These are phyloP conservation scores for Zaprionus gabonicus DNA, from an alignment of 1,140 invertebrate species.

Conservation along the genomic window DNA sequence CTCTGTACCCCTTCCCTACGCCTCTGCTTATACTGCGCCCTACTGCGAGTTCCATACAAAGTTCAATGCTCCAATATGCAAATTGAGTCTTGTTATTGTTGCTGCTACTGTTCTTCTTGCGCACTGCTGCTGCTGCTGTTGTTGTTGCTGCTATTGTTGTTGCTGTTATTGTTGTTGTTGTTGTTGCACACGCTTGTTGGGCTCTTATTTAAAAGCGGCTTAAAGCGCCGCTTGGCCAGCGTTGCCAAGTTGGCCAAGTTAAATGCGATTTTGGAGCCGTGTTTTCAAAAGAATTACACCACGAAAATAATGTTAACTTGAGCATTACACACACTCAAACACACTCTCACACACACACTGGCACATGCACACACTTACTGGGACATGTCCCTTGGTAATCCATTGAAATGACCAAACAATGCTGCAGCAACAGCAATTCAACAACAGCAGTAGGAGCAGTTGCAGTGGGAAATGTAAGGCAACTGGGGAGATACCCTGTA, in stretches of 20 bases:
- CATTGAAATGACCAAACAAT: conserved; percentile 38
- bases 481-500: conserved; percentile 2
- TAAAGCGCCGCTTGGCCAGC: conserved; percentile 43
- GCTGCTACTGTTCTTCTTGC: conserved; percentile 32
- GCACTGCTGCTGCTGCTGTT: background rate
- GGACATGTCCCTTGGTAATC: conserved; percentile 30
- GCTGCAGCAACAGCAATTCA: background rate
- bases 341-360: conserved; percentile 30
- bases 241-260: conserved; percentile 15
- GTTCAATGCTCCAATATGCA: conserved; percentile 82
- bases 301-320: conserved; percentile 68
- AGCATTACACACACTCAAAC: conserved; percentile 50
- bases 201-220: conserved; percentile 51
- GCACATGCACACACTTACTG: background rate
- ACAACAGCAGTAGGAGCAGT: background rate
- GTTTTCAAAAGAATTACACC: conserved; percentile 74
- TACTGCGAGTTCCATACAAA: conserved; percentile 28
- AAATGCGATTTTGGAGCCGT: conserved; percentile 56
- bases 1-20: background rate
- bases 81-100: conserved; percentile 62
- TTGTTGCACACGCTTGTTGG: background rate
- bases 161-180: conserved; percentile 17
- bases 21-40: background rate
- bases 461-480: background rate
- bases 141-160: background rate